Conservation (phyloP, 2,888 invertebrate genomes). For the Ichneumoninae sp. region DNA sequence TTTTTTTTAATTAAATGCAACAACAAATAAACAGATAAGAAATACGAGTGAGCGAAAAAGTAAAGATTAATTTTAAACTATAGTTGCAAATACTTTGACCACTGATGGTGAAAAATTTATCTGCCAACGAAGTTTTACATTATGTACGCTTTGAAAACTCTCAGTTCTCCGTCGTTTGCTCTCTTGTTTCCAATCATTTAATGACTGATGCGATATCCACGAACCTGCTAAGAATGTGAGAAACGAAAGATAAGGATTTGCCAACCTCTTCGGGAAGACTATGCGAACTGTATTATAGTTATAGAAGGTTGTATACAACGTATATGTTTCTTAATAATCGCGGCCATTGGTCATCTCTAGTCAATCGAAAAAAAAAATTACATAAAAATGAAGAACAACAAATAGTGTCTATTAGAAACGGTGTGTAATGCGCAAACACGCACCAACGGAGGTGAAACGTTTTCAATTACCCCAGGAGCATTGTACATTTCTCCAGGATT, state of each 20-base stretch:
- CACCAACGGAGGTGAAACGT: conserved; percentile 16
- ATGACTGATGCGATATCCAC: conserved; percentile 9
- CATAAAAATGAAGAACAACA: conserved; percentile 1
- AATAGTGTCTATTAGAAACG: conserved; percentile 39
- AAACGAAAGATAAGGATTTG: conserved; percentile 11
- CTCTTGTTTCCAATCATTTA: conserved; percentile 21
- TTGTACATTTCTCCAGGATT: conserved; percentile 48
- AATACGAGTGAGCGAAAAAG: background rate
- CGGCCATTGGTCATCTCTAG: conserved; percentile 60
- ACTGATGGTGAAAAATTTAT: background rate
- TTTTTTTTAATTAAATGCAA: background rate
- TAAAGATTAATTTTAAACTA: background rate
- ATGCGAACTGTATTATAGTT: conserved; percentile 32
- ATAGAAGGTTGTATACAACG: conserved; percentile 35
- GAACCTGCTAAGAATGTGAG: conserved; percentile 8
- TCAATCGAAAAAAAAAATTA: conserved; percentile 45
- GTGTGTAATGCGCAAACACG: conserved; percentile 22
- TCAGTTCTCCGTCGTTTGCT: conserved; percentile 1
- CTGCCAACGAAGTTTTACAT: background rate
- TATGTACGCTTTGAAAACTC: background rate
- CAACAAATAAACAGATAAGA: background rate
- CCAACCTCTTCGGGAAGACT: conserved; percentile 16
- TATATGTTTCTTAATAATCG: conserved; percentile 45
- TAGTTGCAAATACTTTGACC: background rate
- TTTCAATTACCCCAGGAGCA: conserved; percentile 44